Evolutionary conservation across 2,888 invertebrate genomes (phyloP).

Genomic region (Agapetus fuscipes): DNA sequence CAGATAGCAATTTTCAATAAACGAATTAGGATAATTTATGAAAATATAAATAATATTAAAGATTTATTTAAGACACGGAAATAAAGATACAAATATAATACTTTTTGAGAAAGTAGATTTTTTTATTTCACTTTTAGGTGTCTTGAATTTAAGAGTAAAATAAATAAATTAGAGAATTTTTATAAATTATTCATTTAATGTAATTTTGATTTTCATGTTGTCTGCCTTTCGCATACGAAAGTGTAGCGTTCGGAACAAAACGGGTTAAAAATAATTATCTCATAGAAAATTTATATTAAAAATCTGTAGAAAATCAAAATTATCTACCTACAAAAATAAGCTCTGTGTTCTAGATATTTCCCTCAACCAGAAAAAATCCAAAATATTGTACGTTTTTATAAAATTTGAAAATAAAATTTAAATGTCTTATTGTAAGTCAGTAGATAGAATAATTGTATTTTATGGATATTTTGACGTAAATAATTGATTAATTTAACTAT

Average conservation of each 20-base stretch:
- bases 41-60: not conserved
- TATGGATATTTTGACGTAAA: too few species aligned
- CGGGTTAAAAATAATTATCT: slow-evolving; percentile 20
- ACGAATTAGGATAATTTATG: slow-evolving; percentile 9
- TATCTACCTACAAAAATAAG: too few species aligned
- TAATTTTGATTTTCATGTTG: slow-evolving; percentile 16
- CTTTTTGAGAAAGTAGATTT: not conserved
- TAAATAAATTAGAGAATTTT: not conserved
- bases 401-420: too few species aligned
- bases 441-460: slow-evolving; percentile 6
- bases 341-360: too few species aligned
- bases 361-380: too few species aligned
- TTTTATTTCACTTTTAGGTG: not conserved
- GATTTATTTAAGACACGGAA: not conserved
- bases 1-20: slow-evolving; percentile 19
- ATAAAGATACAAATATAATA: not conserved
- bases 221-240: slow-evolving; percentile 10
- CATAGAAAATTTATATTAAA: too few species aligned
- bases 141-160: not conserved
- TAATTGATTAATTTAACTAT: too few species aligned
- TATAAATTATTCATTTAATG: slow-evolving; percentile 7
- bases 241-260: slow-evolving; percentile 21
- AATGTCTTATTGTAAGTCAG: too few species aligned
- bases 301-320: too few species aligned
- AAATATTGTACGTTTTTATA: too few species aligned